Conservation (phyloP, 1,140 invertebrate species). For the Drosophila ficusphila region DNA sequence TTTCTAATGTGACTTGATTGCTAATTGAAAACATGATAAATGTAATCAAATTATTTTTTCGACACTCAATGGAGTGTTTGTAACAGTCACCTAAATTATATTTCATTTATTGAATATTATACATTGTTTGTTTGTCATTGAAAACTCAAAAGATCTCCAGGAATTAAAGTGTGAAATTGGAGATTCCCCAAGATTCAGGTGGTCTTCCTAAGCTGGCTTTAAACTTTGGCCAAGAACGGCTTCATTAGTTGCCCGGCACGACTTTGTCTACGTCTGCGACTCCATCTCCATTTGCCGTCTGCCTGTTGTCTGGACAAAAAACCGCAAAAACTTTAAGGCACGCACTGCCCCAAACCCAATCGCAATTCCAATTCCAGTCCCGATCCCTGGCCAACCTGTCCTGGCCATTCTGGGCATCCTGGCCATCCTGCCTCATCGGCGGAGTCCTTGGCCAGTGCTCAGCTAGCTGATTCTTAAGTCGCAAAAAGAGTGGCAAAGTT, state of each 20-base stretch:
- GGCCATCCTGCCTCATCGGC: neutral
- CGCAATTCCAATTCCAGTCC: conserved; percentile 15
- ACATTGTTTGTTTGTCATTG: neutral
- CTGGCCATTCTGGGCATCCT: conserved; percentile 2
- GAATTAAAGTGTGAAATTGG: conserved; percentile 1
- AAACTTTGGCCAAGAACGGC: conserved; percentile 47
- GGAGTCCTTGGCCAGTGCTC: conserved; percentile 41
- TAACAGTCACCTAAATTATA: neutral
- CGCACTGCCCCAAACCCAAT: conserved; percentile 52
- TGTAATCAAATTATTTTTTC: neutral
- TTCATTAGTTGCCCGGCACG: conserved; percentile 75
- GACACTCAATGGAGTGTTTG: neutral
- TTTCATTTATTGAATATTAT: no score
- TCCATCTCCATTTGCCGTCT: conserved; percentile 31
- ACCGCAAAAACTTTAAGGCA: conserved; percentile 71
- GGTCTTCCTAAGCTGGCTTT: conserved; percentile 9
- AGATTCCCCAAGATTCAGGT: conserved; percentile 24
- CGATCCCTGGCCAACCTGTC: conserved; percentile 26
- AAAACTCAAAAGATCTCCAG: neutral
- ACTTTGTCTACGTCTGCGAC: conserved; percentile 32
- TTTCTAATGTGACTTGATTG: neutral
- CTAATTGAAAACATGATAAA: neutral
- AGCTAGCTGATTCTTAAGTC: conserved; percentile 54
- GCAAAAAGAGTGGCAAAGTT: conserved; percentile 66
- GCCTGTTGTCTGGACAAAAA: conserved; percentile 37